Conservation (phyloP, 92 coral and sea anemone species). For the Epizoanthus ramosus region DNA sequence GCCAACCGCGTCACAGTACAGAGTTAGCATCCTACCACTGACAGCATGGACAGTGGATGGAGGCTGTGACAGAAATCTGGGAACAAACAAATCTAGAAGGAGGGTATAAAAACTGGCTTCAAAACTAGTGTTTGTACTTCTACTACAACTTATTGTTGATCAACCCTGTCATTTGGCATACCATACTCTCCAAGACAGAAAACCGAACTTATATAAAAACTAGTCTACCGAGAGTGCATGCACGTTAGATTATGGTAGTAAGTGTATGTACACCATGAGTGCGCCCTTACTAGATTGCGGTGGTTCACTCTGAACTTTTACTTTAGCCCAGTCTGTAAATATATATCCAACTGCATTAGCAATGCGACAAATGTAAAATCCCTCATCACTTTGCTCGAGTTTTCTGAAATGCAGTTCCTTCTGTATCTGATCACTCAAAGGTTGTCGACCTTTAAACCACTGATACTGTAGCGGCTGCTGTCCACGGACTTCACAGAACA, state of each 20-base stretch:
- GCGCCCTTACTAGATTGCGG: not conserved
- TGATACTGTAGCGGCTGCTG: slow-evolving; percentile 69
- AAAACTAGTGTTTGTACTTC: too few species aligned
- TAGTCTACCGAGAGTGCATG: too few species aligned
- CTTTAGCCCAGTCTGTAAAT: slow-evolving; percentile 83
- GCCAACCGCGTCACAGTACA: slow-evolving; percentile 91
- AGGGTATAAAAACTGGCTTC: not conserved
- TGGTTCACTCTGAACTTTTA: slow-evolving; percentile 48
- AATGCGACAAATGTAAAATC: slow-evolving; percentile 84
- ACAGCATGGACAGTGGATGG: slow-evolving; percentile 38
- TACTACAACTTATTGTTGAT: too few species aligned
- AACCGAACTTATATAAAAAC: too few species aligned
- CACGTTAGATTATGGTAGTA: not conserved
- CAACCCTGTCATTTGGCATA: too few species aligned
- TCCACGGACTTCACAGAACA: slow-evolving; percentile 75
- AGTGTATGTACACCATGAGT: not conserved
- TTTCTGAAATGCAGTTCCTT: slow-evolving; percentile 56
- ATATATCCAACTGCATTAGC: slow-evolving; percentile 57
- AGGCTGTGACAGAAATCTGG: slow-evolving; percentile 72
- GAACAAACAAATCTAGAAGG: slow-evolving; percentile 27
- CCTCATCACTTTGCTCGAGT: slow-evolving; percentile 58
- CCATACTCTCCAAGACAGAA: too few species aligned
- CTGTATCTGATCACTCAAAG: slow-evolving; percentile 49
- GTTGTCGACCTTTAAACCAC: slow-evolving; percentile 81
- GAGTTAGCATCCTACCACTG: slow-evolving; percentile 60